Conservation (phyloP, 2,888 invertebrate genomes). For the Chironomus tentans region DNA sequence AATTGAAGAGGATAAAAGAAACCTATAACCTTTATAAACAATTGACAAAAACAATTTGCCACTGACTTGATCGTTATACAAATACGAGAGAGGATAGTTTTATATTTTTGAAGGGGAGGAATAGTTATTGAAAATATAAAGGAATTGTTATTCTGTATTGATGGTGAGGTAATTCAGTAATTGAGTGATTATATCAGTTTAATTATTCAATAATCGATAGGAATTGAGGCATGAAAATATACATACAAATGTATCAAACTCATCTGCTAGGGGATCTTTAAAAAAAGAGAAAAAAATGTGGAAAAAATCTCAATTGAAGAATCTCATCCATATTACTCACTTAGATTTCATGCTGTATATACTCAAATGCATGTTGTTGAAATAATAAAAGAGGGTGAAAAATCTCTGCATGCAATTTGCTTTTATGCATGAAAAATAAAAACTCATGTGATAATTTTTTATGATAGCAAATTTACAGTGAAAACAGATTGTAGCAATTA, state of each 20-base stretch:
- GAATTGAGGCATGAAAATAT: conserved; percentile 22
- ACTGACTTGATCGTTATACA: conserved; percentile 6
- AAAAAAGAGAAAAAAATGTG: no score
- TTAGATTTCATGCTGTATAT: no score
- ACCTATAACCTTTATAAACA: neutral
- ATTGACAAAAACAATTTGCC: conserved; percentile 14
- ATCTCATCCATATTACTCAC: no score
- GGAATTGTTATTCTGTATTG: no score
- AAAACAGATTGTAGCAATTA: conserved; percentile 22
- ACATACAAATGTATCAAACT: neutral
- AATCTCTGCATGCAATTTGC: no score
- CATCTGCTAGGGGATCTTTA: no score
- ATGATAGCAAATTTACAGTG: neutral
- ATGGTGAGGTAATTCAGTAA: neutral
- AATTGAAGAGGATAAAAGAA: neutral
- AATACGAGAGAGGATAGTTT: neutral
- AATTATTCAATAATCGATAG: conserved; percentile 26
- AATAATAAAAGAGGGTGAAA: conserved; percentile 5
- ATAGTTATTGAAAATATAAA: neutral
- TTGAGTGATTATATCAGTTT: conserved; percentile 27
- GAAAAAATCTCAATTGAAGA: no score
- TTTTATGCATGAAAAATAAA: neutral
- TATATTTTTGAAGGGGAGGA: neutral
- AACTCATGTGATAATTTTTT: neutral
- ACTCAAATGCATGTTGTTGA: neutral